phyloP scores from a whole-genome alignment of 2,113 vertebrate genomes.

The Poeciliopsis occidentalis region DNA sequence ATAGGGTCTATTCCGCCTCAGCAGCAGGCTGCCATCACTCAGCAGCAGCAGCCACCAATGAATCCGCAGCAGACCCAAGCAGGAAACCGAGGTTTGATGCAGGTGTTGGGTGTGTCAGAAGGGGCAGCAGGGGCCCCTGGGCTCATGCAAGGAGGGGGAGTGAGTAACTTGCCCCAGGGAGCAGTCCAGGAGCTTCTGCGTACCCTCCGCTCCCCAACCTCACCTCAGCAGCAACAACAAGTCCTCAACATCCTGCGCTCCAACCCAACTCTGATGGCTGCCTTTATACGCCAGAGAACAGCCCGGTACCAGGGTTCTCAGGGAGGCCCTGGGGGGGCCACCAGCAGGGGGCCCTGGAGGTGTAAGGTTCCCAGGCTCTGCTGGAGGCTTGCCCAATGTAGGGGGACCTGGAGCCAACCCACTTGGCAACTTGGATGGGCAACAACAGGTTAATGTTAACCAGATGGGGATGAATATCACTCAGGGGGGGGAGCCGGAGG shows the following conservation, averaged over 20 bases:
- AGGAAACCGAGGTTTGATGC: slow-evolving; percentile 82
- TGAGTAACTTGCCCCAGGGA: slow-evolving; percentile 80
- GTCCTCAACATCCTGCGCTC: slow-evolving; percentile 94
- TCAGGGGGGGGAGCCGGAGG: slow-evolving; percentile 66
- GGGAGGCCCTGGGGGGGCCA: slow-evolving; percentile 46
- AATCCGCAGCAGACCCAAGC: slow-evolving; percentile 66
- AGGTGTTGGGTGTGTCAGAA: slow-evolving; percentile 65
- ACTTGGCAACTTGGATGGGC: slow-evolving; percentile 71
- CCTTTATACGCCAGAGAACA: slow-evolving; percentile 94
- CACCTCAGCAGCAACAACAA: slow-evolving; percentile 91
- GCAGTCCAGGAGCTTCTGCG: slow-evolving; percentile 82
- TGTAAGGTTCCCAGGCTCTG: slow-evolving; percentile 14
- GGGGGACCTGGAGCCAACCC: slow-evolving; percentile 71
- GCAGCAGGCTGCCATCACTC: slow-evolving; percentile 76
- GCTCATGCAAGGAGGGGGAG: slow-evolving; percentile 52
- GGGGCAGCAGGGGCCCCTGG: slow-evolving; percentile 52
- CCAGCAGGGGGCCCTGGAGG: slow-evolving; percentile 55
- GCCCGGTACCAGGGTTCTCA: slow-evolving; percentile 88
- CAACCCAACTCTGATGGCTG: slow-evolving; percentile 95
- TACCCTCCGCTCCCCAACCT: slow-evolving; percentile 80
- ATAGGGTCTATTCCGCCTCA: slow-evolving; percentile 84
- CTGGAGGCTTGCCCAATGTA: slow-evolving; percentile 61
- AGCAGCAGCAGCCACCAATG: slow-evolving; percentile 70
- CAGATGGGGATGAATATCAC: slow-evolving; percentile 87
- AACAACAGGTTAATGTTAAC: slow-evolving; percentile 73